These are phyloP conservation scores for Spheniscus humboldti DNA, from an alignment of 2,797 vertebrate genomes.

Conservation along the genomic window DNA sequence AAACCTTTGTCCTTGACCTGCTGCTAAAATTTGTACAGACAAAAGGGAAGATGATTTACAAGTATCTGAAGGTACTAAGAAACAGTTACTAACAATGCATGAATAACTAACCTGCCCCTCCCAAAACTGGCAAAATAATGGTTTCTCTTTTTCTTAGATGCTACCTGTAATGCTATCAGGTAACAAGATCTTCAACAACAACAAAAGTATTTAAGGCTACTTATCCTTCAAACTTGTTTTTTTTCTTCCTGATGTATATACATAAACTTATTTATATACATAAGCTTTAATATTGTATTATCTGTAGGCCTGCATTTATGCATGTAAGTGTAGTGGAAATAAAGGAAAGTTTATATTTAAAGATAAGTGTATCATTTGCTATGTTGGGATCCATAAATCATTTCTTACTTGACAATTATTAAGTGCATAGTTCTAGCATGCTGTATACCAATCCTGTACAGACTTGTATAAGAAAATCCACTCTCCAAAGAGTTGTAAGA, in stretches of 20 bases:
- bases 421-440: background rate
- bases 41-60: background rate
- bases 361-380: background rate
- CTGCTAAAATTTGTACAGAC: background rate
- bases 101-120: background rate
- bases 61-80: background rate
- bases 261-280: background rate
- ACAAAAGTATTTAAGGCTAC: background rate
- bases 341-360: background rate
- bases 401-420: background rate
- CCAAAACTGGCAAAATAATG: background rate
- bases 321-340: background rate
- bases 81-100: background rate
- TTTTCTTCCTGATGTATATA: background rate
- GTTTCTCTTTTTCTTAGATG: background rate
- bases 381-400: background rate
- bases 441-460: background rate
- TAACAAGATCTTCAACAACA: background rate
- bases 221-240: background rate
- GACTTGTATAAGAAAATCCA: background rate
- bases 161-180: background rate
- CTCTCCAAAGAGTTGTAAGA: background rate
- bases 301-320: background rate
- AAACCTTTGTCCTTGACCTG: background rate
- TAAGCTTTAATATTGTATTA: background rate